A percentile compares a stretch with the other conserved stretches of the same genome.
phyloP scores from a whole-genome alignment of 2,113 vertebrate genomes.

The Dicentrarchus labrax region DNA sequence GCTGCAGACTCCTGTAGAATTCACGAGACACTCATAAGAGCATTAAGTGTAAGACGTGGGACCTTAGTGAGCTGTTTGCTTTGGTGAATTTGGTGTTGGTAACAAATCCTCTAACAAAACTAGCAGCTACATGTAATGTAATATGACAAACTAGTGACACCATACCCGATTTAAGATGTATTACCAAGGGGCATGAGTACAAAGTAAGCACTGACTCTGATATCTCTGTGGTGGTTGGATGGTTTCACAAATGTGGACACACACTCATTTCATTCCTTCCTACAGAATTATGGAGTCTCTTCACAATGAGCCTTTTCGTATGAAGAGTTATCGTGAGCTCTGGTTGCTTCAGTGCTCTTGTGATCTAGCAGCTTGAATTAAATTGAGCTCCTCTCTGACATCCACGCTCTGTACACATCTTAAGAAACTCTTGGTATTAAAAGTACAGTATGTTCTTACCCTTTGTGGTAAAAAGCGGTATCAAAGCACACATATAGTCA shows the following conservation, averaged over 20 bases:
- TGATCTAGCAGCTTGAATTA: slow-evolving; percentile 14
- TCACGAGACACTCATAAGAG: slow-evolving; percentile 21
- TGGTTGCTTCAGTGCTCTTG: not conserved
- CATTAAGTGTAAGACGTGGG: slow-evolving; percentile 35
- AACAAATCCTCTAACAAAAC: slow-evolving; percentile 46
- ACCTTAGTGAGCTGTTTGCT: not conserved
- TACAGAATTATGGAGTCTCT: not conserved
- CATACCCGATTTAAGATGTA: slow-evolving; percentile 4
- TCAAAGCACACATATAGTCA: slow-evolving; percentile 7
- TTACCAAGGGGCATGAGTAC: slow-evolving; percentile 33
- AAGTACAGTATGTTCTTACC: not conserved
- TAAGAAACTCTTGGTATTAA: slow-evolving; percentile 6
- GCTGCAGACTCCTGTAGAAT: slow-evolving; percentile 16
- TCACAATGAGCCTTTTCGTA: slow-evolving; percentile 21
- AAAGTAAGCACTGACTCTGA: slow-evolving; percentile 36
- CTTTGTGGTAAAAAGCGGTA: slow-evolving; percentile 24
- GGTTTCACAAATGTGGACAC: slow-evolving; percentile 14
- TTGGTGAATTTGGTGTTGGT: slow-evolving; percentile 19
- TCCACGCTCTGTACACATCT: slow-evolving; percentile 21
- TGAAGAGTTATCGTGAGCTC: slow-evolving; percentile 25
- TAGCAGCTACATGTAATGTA: slow-evolving; percentile 33
- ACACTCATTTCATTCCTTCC: not conserved
- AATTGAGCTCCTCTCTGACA: slow-evolving; percentile 7
- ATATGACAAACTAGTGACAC: slow-evolving; percentile 34
- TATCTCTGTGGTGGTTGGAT: not conserved